Evolutionary conservation across 2,113 vertebrate genomes (phyloP).

Genomic region (Xyliphius kryptos): DNA sequence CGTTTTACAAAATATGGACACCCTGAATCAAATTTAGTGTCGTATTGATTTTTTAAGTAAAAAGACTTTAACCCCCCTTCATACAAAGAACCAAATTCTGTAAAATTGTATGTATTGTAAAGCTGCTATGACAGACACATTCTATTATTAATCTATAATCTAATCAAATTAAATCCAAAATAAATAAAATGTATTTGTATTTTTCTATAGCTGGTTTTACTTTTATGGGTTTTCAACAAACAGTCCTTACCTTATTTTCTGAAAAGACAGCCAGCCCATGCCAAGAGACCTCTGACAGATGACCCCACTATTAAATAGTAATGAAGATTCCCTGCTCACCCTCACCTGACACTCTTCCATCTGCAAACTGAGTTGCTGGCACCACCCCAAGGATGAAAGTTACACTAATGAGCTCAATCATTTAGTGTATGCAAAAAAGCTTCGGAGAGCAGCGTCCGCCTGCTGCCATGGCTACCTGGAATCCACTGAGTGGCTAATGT

Average conservation of each 20-base stretch:
- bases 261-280: not conserved
- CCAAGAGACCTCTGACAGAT: conserved; percentile 36
- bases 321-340: conserved; percentile 48
- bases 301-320: conserved; percentile 62
- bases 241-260: conserved; percentile 27
- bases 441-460: conserved; percentile 42
- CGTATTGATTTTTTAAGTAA: too few species aligned
- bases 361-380: conserved; percentile 54
- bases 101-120: too few species aligned
- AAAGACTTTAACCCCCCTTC: too few species aligned
- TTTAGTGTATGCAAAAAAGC: conserved; percentile 44
- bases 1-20: too few species aligned
- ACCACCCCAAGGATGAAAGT: conserved; percentile 54
- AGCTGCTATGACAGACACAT: too few species aligned
- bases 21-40: too few species aligned
- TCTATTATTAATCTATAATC: too few species aligned
- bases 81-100: too few species aligned
- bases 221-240: conserved; percentile 45
- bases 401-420: conserved; percentile 57
- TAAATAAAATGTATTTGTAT: too few species aligned
- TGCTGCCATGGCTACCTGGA: conserved; percentile 8
- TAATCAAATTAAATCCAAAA: too few species aligned
- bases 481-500: conserved; percentile 7
- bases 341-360: conserved; percentile 33
- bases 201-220: not conserved